A percentile compares a stretch with the other conserved stretches of the same genome.
Conservation (phyloP, 2,888 invertebrate species). For the Drosophila hamatofila region DNA sequence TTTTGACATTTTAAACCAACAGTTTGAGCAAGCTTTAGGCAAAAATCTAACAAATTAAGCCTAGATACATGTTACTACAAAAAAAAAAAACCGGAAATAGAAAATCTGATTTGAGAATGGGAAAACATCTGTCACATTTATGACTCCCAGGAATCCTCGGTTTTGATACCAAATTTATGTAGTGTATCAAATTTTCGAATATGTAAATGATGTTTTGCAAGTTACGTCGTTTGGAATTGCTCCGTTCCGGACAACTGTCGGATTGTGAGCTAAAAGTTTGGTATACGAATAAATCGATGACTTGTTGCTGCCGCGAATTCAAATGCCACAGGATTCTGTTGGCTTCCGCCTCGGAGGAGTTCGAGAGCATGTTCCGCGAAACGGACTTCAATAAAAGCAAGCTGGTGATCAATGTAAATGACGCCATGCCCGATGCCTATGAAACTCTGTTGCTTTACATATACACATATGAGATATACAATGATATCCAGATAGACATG, state of each 20-base stretch:
- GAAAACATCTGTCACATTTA: neutral
- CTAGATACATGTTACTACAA: neutral
- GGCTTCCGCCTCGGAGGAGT: constrained; percentile 61
- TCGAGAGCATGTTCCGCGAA: constrained; percentile 49
- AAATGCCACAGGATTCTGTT: constrained; percentile 58
- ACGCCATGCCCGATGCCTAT: constrained; percentile 62
- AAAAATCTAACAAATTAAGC: neutral
- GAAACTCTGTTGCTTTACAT: constrained; percentile 60
- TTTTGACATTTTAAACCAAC: constrained; percentile 19
- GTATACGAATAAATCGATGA: constrained; percentile 19
- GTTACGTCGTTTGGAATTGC: constrained; percentile 59
- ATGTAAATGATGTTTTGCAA: constrained; percentile 58
- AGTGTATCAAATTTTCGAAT: constrained; percentile 17
- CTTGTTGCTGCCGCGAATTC: constrained; percentile 42
- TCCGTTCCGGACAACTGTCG: constrained; percentile 51
- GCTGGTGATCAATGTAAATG: constrained; percentile 39
- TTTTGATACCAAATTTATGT: constrained; percentile 16
- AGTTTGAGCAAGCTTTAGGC: constrained; percentile 13
- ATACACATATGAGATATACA: constrained; percentile 65
- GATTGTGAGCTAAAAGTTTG: constrained; percentile 62
- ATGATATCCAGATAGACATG: constrained; percentile 45
- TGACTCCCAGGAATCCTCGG: constrained; percentile 21
- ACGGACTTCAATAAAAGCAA: constrained; percentile 34
- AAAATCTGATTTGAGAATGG: neutral
- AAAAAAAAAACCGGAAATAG: neutral